Percentiles rank a stretch among this genome's conserved stretches.
Conservation (phyloP, 2,797 vertebrate species). For the Enteromius trimaculatus region DNA sequence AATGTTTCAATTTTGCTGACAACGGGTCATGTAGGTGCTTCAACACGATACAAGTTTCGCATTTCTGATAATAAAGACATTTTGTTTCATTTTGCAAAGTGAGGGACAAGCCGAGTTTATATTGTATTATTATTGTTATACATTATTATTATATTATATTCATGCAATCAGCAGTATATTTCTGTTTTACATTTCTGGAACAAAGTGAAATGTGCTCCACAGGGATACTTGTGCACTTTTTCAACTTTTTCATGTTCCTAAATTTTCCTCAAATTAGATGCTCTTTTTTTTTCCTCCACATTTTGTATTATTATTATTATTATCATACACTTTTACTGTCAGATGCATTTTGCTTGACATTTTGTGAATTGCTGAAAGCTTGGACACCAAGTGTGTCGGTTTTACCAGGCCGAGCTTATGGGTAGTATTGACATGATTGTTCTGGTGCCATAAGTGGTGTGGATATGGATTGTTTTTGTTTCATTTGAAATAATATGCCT, state of each 20-base stretch:
- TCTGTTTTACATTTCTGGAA: background rate
- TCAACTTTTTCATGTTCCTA: background rate
- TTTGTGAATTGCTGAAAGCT: slow-evolving; percentile 22
- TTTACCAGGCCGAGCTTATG: background rate
- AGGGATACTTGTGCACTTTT: slow-evolving; percentile 5
- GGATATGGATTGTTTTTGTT: slow-evolving; percentile 37
- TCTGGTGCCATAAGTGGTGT: slow-evolving; percentile 41
- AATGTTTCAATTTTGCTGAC: background rate
- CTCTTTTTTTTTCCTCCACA: background rate
- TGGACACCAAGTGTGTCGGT: slow-evolving; percentile 1
- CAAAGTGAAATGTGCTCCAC: background rate
- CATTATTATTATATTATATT: background rate
- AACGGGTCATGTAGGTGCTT: background rate
- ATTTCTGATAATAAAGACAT: background rate
- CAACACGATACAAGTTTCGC: background rate
- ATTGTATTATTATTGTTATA: background rate
- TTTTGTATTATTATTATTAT: slow-evolving; percentile 11
- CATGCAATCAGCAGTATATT: background rate
- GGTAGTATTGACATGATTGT: slow-evolving; percentile 51
- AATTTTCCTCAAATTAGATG: background rate
- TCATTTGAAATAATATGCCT: slow-evolving; percentile 61
- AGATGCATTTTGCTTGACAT: slow-evolving; percentile 40
- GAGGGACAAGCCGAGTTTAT: background rate
- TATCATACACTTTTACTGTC: background rate
- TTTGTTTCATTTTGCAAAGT: slow-evolving; percentile 13